Percentiles rank a stretch among this genome's conserved stretches.
phyloP scores from a whole-genome alignment of 2,888 invertebrate species.

The Gymnoscelis rufifasciata region DNA sequence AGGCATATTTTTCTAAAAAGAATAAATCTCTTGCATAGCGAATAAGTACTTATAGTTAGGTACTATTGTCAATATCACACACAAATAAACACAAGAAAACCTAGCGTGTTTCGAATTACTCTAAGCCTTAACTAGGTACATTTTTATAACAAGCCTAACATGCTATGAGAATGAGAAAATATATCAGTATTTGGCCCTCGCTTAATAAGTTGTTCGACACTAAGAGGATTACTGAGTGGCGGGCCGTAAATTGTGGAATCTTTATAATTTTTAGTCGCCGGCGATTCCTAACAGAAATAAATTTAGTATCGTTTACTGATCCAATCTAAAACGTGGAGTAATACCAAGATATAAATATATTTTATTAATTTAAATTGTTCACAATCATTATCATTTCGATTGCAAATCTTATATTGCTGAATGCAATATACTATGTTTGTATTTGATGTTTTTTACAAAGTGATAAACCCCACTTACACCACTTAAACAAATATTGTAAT shows the following conservation, averaged over 20 bases:
- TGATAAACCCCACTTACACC: no score
- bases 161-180: conserved; percentile 50
- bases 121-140: conserved; percentile 1
- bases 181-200: conserved; percentile 75
- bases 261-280: conserved; percentile 73
- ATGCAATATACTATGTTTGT: no score
- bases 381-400: no score
- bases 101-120: background rate
- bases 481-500: no score
- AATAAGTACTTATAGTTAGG: no score
- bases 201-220: conserved; percentile 71
- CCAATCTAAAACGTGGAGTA: conserved; percentile 45
- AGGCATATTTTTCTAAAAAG: no score
- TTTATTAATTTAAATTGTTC: no score
- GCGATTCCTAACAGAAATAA: conserved; percentile 69
- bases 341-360: background rate
- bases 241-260: conserved; percentile 74
- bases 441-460: no score
- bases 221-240: conserved; percentile 65
- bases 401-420: no score
- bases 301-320: conserved; percentile 71
- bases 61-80: no score
- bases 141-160: conserved; percentile 19
- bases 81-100: no score
- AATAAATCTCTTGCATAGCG: no score